phyloP scores from a whole-genome alignment of 2,888 invertebrate genomes.

The Chymomyza amoena region DNA sequence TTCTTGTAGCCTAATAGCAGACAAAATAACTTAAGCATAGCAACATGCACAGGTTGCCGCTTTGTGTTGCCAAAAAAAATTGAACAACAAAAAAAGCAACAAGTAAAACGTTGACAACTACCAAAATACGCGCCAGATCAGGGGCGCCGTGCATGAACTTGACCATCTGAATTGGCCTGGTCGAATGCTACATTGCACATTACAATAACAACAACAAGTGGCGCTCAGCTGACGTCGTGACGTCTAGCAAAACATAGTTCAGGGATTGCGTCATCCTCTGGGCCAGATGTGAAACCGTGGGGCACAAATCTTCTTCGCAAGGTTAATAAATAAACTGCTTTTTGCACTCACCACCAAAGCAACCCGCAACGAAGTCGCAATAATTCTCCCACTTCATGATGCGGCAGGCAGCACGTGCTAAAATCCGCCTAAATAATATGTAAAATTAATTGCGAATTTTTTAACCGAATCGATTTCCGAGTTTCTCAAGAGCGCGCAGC shows the following conservation, averaged over 20 bases:
- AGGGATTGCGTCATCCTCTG: conserved; percentile 56
- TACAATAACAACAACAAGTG: conserved; percentile 52
- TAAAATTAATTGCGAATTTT: not conserved
- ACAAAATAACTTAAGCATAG: not conserved
- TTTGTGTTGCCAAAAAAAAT: conserved; percentile 33
- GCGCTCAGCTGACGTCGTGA: conserved; percentile 12
- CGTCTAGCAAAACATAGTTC: not conserved
- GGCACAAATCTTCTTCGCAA: conserved; percentile 10
- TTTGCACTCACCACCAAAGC: conserved; percentile 80
- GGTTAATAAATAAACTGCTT: conserved; percentile 1
- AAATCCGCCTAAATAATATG: not conserved
- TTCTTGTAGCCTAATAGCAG: conserved; percentile 1
- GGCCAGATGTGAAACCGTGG: not conserved
- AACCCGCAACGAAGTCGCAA: conserved; percentile 81
- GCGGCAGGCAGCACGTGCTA: not conserved
- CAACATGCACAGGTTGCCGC: conserved; percentile 28
- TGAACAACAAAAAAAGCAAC: conserved; percentile 19
- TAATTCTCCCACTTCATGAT: conserved; percentile 77
- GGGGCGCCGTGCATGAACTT: conserved; percentile 71
- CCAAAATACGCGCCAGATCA: conserved; percentile 47
- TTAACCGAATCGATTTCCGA: conserved; percentile 57
- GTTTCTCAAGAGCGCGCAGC: conserved; percentile 31
- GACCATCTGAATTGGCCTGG: conserved; percentile 53
- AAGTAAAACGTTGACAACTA: not conserved
- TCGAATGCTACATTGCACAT: not conserved